Evolutionary conservation across 2,797 vertebrate genomes (phyloP).

Genomic region (Lindbergichthys nudifrons): DNA sequence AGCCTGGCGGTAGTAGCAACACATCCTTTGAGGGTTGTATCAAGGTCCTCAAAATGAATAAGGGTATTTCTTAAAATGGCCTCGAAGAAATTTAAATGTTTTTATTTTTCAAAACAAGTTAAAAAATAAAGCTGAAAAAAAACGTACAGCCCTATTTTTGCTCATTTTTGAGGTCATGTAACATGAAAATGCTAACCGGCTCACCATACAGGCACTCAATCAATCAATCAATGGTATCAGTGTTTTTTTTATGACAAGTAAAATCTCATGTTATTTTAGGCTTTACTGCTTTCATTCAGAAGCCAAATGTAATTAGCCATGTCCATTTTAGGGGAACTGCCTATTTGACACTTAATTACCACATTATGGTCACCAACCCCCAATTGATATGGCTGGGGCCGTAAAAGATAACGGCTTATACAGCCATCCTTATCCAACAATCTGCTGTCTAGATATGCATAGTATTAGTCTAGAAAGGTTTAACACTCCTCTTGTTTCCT

Average conservation of each 20-base stretch:
- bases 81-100: no score
- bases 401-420: constrained; percentile 11
- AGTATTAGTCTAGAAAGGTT: neutral
- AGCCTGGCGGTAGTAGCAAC: no score
- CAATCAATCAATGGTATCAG: constrained; percentile 25
- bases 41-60: no score
- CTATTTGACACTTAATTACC: constrained; percentile 29
- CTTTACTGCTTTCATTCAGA: constrained; percentile 21
- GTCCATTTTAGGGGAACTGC: constrained; percentile 17
- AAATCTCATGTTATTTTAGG: constrained; percentile 41
- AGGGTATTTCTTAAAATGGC: no score
- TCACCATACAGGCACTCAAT: constrained; percentile 30
- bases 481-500: neutral
- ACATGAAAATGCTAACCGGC: constrained; percentile 20
- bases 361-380: constrained; percentile 28
- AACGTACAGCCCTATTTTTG: constrained; percentile 37
- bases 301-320: constrained; percentile 26
- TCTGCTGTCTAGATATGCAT: constrained; percentile 10
- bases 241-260: constrained; percentile 15
- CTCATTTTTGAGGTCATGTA: constrained; percentile 33
- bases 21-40: no score
- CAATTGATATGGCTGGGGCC: constrained; percentile 2
- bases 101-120: constrained; percentile 38
- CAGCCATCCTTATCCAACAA: neutral
- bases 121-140: constrained; percentile 36